Evolutionary conservation across 2,888 invertebrate genomes (phyloP), one percentile per base, ranked within the genome.

Genomic region (Nymphalis polychloros): DNA sequence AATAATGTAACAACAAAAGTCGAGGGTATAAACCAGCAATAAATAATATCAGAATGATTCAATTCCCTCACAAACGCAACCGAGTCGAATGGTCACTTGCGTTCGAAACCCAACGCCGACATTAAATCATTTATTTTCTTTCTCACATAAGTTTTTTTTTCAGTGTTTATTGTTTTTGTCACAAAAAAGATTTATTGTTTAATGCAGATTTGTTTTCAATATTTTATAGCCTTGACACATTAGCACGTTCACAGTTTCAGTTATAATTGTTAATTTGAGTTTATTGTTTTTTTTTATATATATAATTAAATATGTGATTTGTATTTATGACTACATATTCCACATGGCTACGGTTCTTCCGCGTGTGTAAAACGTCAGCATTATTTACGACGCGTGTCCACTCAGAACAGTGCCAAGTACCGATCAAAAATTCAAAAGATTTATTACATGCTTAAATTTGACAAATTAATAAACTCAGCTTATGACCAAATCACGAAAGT

Each of bases 121-220:
- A 64, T 70, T 67, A 62, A 69, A 69, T 62, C 63, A 78, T 75
- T 73, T 76, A 77, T 66, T 68, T 62, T 62, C 62, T 55, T 61
- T 67, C 57, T 57, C 66, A 62, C 55, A 55, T 61, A 57, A 61
- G 41, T 62, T 67, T 65, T 65, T 73, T 73, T 70, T 68, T 64
- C 62, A 59, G 48, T 67, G 77, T 82, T 81, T 77, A 72, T 77
- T 66, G 64, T 72, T 76, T 73, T 72, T 67, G 68, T 63, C 20
- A 65, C 71, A 59, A 68, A 71, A 71, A 48, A 76, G 76, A 80
- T 80, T 83, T 80, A 79, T 78, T 81, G 79, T 79, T 75, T 77
- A 63, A 81, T 79, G 73, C 81, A 82, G 81, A 82, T 80, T 82
- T 78, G 78, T 80, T 69, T 69, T 62, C 59, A 17, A 60, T 20